phyloP scores from a whole-genome alignment of 1,140 invertebrate genomes.

The Teleogryllus occipitalis region DNA sequence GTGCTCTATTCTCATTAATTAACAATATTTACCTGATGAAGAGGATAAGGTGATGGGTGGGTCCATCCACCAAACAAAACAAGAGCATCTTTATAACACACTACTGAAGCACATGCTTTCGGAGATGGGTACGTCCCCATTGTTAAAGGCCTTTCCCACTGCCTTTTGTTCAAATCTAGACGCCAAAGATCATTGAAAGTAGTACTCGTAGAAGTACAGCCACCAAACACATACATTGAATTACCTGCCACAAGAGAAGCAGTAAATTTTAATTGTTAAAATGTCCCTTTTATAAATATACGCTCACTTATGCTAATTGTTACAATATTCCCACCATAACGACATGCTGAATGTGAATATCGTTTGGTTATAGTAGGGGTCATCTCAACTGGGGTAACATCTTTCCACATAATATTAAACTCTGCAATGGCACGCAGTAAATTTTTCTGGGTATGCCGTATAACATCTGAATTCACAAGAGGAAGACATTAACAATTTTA shows the following conservation, averaged over 20 bases:
- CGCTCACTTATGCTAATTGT: not conserved
- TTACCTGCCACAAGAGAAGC: constrained; percentile 40
- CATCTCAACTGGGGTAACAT: constrained; percentile 43
- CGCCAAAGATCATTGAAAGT: constrained; percentile 97
- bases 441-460: constrained; percentile 55
- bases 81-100: constrained; percentile 72
- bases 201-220: constrained; percentile 87
- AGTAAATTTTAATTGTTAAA: constrained; percentile 18
- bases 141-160: constrained; percentile 72
- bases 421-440: constrained; percentile 57
- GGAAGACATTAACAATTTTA: not conserved
- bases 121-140: constrained; percentile 89
- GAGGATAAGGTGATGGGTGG: constrained; percentile 81
- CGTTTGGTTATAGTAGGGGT: constrained; percentile 71
- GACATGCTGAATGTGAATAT: constrained; percentile 85
- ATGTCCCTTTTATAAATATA: constrained; percentile 16
- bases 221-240: constrained; percentile 92
- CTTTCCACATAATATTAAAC: constrained; percentile 61
- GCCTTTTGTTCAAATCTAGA: constrained; percentile 75
- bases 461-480: constrained; percentile 53
- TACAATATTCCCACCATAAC: constrained; percentile 40
- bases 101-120: constrained; percentile 88
- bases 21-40: constrained; percentile 60
- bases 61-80: constrained; percentile 95
- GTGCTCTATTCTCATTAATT: too few species aligned